Percentiles rank a stretch among this genome's conserved stretches.
Conservation (phyloP, 2,113 vertebrate species). For the Dasypus novemcinctus region DNA sequence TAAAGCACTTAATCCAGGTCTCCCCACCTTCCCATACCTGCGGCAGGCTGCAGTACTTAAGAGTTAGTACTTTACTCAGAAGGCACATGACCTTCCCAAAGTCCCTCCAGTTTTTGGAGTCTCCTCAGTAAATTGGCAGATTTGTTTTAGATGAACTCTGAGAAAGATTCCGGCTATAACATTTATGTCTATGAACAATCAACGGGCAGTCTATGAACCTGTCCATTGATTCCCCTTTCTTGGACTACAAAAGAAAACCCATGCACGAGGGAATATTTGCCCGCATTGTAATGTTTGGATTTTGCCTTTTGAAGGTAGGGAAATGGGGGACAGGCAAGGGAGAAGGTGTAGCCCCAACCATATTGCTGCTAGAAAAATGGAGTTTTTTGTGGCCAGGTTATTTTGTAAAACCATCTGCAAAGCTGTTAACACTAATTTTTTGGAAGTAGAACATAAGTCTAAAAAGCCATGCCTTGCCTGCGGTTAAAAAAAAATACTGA, state of each 20-base stretch:
- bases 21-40: too few species aligned
- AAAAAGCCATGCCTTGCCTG: not conserved
- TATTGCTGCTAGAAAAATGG: not conserved
- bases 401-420: constrained; percentile 13
- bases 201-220: not conserved
- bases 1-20: not conserved
- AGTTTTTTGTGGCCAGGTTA: not conserved
- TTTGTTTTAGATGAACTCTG: not conserved
- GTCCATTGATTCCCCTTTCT: not conserved
- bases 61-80: not conserved
- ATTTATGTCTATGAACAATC: too few species aligned
- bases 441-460: constrained; percentile 41
- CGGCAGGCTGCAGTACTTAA: not conserved
- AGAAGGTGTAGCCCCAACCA: not conserved
- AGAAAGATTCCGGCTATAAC: not conserved
- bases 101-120: not conserved
- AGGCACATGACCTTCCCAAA: not conserved
- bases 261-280: not conserved
- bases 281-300: not conserved
- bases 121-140: not conserved
- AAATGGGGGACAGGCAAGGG: not conserved
- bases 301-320: not conserved
- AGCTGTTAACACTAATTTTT: not conserved
- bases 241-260: not conserved
- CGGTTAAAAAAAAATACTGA: not conserved